phyloP scores from a whole-genome alignment of 2,888 invertebrate species.

The Oscheius sp. region DNA sequence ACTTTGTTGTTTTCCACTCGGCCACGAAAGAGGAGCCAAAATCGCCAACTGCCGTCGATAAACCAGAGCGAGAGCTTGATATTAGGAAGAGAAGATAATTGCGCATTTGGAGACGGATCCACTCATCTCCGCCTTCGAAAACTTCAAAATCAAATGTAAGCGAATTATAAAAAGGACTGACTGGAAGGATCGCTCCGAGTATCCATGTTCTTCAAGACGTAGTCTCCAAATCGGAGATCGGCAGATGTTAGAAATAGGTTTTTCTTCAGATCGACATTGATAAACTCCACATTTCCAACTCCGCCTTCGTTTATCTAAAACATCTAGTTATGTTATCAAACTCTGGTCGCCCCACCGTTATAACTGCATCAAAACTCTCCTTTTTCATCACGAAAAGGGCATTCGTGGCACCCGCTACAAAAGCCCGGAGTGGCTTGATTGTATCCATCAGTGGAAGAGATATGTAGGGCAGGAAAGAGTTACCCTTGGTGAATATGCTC shows the following conservation, averaged over 20 bases:
- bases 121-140: slow-evolving; percentile 94
- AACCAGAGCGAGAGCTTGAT: slow-evolving; percentile 65
- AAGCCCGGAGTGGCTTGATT: slow-evolving; percentile 80
- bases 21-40: slow-evolving; percentile 87
- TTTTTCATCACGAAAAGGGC: slow-evolving; percentile 95
- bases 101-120: slow-evolving; percentile 91
- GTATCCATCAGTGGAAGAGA: slow-evolving; percentile 94
- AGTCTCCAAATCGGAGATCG: slow-evolving; percentile 94
- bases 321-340: slow-evolving; percentile 13
- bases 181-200: slow-evolving; percentile 73
- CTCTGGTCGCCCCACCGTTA: slow-evolving; percentile 80
- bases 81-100: slow-evolving; percentile 75
- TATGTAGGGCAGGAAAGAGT: slow-evolving; percentile 92
- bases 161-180: slow-evolving; percentile 4
- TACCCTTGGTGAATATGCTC: slow-evolving; percentile 88
- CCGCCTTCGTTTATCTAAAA: slow-evolving; percentile 79
- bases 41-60: slow-evolving; percentile 74
- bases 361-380: slow-evolving; percentile 89
- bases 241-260: slow-evolving; percentile 89
- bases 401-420: slow-evolving; percentile 87
- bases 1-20: slow-evolving; percentile 85
- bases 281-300: slow-evolving; percentile 86
- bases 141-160: slow-evolving; percentile 73
- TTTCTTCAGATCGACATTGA: slow-evolving; percentile 84
- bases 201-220: slow-evolving; percentile 80